Conservation (phyloP, 2,888 invertebrate genomes). For the Anoplius nigerrimus region DNA sequence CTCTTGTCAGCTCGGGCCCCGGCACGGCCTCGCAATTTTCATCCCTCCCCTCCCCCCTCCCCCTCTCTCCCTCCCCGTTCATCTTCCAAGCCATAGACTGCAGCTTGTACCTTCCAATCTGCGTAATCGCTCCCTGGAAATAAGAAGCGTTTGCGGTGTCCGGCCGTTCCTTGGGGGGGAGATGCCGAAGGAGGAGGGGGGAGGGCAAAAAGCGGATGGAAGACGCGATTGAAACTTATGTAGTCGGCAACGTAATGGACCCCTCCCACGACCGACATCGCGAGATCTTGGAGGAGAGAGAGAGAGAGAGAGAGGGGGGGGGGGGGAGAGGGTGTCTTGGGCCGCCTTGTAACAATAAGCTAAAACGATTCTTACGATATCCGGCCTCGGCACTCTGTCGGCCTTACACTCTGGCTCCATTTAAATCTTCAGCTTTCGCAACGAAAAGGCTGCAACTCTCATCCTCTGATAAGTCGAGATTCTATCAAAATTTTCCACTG, state of each 20-base stretch:
- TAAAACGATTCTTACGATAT: conserved; percentile 1
- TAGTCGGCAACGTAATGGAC: conserved; percentile 40
- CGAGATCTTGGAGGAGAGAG: neutral
- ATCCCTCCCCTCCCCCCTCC: no score
- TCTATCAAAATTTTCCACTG: no score
- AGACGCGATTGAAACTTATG: conserved; percentile 42
- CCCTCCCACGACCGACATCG: conserved; percentile 22
- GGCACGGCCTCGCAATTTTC: conserved; percentile 42
- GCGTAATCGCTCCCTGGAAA: conserved; percentile 55
- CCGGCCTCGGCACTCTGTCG: neutral
- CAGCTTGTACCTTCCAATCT: conserved; percentile 57
- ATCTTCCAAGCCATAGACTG: conserved; percentile 28
- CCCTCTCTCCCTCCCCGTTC: no score
- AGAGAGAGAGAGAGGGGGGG: neutral
- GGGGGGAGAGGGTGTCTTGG: no score
- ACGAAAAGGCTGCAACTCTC: no score
- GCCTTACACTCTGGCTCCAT: neutral
- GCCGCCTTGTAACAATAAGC: neutral
- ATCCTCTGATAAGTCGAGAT: no score
- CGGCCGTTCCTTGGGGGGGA: neutral
- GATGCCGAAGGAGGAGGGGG: neutral
- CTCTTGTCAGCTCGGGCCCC: neutral
- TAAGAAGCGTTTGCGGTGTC: conserved; percentile 48
- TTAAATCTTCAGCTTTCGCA: no score
- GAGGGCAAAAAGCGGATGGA: conserved; percentile 1